Base-by-base conservation (phyloP, 2,888 invertebrate species). In the Machimus rusticus region DNA sequence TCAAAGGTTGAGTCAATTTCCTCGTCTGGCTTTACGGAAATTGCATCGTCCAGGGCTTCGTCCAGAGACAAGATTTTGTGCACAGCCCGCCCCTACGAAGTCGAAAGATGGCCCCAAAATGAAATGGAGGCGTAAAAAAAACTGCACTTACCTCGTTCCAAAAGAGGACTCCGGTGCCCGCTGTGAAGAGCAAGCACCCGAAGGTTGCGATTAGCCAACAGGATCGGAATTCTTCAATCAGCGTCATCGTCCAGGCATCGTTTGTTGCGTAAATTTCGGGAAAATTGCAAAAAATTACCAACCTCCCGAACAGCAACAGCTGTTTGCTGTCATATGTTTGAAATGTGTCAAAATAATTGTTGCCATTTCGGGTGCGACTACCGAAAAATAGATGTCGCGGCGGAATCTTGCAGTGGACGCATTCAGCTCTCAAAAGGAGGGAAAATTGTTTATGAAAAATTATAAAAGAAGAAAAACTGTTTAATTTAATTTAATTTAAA, bases 1-100 rank as follows among this genome's bases (percentile, higher is more conserved):
- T 97, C 96, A 90, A 96, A 96, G 3, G 94, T 94, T 87, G 95
- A 94, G 89, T 95, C 95, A 81, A 95, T 93, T 14, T 95, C 95
- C 91, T 97, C 97, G 84, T 96, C 95, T 89, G 97, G 94, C 77
- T 91, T 90, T 94, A 95, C 91, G 93, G 94, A 87, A 19, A 94
- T 93, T 3, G 94, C 94, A 88, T 93, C 93, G 31, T 93, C 93
- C 28, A 94, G 91, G 3, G 97, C 95, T 92, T 98, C 98, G 90
- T 97, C 96, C 87, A 98, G 92, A 85, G 97, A 96, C 90, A 96
- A 93, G 74, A 96, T 96, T 88, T 95, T 96, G 91, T 96, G 95
- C 12, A 97, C 97, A 2, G 97, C 96, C 92, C 95, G 94, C 77
- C 96, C 96, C 97, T 96, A 89, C 2, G 66, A 23, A 12, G 28